Percentiles rank a stretch among this genome's conserved stretches.
These are phyloP conservation scores for Zaprionus gabonicus DNA, from an alignment of 1,140 invertebrate species.

Conservation along the genomic window DNA sequence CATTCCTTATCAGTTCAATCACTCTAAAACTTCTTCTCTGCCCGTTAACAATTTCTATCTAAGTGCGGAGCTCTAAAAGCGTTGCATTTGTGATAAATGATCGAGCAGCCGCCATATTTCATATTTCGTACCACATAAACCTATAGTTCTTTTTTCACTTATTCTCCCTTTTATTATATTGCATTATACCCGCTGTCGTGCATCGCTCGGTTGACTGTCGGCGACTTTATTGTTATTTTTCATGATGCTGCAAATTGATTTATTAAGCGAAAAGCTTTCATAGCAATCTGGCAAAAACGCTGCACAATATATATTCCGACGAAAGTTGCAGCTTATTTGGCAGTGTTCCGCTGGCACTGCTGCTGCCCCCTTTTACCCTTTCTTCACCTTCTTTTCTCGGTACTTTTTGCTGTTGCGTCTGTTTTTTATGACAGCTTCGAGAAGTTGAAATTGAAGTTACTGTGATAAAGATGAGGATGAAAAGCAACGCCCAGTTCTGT, in stretches of 20 bases:
- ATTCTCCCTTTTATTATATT: slow-evolving; percentile 4
- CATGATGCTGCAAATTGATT: slow-evolving; percentile 40
- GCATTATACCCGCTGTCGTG: not conserved
- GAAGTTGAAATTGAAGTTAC: slow-evolving; percentile 28
- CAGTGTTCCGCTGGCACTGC: not conserved
- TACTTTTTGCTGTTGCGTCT: not conserved
- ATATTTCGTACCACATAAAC: not conserved
- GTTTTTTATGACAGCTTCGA: slow-evolving; percentile 18
- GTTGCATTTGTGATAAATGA: slow-evolving; percentile 2
- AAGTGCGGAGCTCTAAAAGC: not conserved
- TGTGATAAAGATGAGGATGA: slow-evolving; percentile 37
- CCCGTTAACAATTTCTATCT: not conserved
- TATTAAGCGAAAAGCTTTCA: slow-evolving; percentile 19
- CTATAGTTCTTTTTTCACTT: not conserved
- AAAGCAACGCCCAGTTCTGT: slow-evolving; percentile 38
- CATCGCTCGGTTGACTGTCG: not conserved
- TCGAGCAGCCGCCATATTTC: not conserved
- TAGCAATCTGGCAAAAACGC: slow-evolving; percentile 1
- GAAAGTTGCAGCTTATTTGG: slow-evolving; percentile 26
- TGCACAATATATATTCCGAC: not conserved
- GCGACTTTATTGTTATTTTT: slow-evolving; percentile 17
- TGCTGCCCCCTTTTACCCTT: not conserved
- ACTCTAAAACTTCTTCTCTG: not conserved
- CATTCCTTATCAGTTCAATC: no score
- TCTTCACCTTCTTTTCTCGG: not conserved